Percentiles rank a stretch among this genome's conserved stretches.
These are phyloP conservation scores for Rhopalosiphum nymphaeae DNA, from an alignment of 2,888 invertebrate genomes.

Conservation along the genomic window DNA sequence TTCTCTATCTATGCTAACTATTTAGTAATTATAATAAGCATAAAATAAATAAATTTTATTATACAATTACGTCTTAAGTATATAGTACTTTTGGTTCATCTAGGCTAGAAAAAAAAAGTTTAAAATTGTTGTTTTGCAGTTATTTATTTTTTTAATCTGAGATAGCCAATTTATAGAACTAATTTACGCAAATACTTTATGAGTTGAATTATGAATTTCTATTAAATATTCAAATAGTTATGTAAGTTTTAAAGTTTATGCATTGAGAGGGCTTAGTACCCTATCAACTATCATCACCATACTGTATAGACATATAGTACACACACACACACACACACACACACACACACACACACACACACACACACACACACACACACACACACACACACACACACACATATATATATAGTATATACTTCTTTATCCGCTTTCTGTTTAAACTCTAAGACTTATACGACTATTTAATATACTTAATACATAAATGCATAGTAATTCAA, in stretches of 20 bases:
- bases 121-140: not conserved
- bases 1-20: too few relatives aligned
- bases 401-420: not conserved
- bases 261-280: not conserved
- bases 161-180: not conserved
- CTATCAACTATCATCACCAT: not conserved
- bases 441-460: not conserved
- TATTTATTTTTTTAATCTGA: not conserved
- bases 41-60: not conserved
- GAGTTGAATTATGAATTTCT: conserved; percentile 2
- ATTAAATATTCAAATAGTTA: conserved; percentile 15
- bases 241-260: not conserved
- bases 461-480: not conserved
- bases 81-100: not conserved
- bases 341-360: not conserved
- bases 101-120: not conserved
- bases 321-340: too few relatives aligned
- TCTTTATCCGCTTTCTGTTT: not conserved
- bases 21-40: not conserved
- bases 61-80: not conserved
- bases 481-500: not conserved
- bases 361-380: too few relatives aligned
- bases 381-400: too few relatives aligned
- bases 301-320: not conserved
- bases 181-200: conserved; percentile 6